phyloP scores from a whole-genome alignment of 2,113 vertebrate genomes.

The Halcyon senegalensis region DNA sequence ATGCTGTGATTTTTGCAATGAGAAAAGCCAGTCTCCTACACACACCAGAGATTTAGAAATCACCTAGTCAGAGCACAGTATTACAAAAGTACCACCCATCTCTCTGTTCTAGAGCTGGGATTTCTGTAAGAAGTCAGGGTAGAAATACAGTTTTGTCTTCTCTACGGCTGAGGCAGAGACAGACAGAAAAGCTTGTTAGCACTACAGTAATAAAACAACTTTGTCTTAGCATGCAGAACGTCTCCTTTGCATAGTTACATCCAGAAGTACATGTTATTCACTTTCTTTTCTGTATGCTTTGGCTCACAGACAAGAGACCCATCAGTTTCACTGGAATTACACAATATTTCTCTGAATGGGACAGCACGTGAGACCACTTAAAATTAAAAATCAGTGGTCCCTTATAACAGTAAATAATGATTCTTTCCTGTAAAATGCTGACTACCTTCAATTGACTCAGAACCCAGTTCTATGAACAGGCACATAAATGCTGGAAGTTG shows the following conservation, averaged over 20 bases:
- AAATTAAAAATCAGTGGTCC: neutral
- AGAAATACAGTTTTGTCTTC: neutral
- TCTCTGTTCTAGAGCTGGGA: neutral
- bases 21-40: neutral
- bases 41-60: neutral
- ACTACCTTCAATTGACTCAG: neutral
- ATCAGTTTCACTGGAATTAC: neutral
- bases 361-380: neutral
- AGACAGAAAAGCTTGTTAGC: neutral
- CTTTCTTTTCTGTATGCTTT: neutral
- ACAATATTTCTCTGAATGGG: neutral
- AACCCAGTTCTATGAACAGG: neutral
- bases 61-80: neutral
- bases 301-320: neutral
- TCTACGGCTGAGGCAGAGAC: neutral
- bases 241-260: neutral
- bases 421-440: neutral
- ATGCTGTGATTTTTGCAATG: neutral
- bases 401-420: neutral
- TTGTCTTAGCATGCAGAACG: neutral
- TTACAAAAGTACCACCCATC: neutral
- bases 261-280: neutral
- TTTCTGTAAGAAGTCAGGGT: neutral
- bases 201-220: neutral
- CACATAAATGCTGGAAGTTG: neutral